Conservation (phyloP, 2,113 vertebrate genomes). For the Psophia crepitans region DNA sequence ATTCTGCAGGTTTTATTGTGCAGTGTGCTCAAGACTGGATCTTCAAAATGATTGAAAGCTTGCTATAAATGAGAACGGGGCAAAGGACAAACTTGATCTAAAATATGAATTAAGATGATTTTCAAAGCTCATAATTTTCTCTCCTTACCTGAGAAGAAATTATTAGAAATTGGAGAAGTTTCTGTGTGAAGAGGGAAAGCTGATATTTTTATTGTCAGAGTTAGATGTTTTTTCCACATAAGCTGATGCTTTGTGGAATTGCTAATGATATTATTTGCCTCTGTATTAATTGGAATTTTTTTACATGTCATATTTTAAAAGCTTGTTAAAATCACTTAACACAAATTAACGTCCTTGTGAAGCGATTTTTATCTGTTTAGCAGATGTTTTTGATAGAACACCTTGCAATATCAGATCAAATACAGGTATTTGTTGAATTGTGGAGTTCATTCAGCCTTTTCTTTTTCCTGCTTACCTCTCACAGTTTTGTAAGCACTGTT, state of each 20-base stretch:
- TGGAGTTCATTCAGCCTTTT: background rate
- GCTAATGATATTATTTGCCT: background rate
- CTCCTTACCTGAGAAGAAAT: background rate
- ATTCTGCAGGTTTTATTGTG: background rate
- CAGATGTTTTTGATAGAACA: background rate
- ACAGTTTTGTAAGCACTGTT: background rate
- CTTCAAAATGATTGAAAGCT: background rate
- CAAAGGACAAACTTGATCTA: background rate
- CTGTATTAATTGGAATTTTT: background rate
- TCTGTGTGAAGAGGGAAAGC: background rate
- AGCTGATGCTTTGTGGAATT: background rate
- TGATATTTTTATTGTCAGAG: background rate
- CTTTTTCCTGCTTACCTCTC: background rate
- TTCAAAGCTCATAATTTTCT: background rate
- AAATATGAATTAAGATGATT: background rate
- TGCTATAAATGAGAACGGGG: background rate
- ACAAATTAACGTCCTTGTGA: background rate
- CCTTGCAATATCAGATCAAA: background rate
- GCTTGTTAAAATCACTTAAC: background rate
- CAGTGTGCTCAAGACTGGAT: background rate
- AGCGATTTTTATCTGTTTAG: background rate
- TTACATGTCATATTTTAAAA: background rate
- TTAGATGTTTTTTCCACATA: background rate
- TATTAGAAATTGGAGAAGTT: background rate
- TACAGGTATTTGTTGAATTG: background rate